A percentile compares a stretch with the other conserved stretches of the same genome.
Evolutionary conservation across 2,888 invertebrate species (phyloP).

Genomic region (Linnaemya tessellans): DNA sequence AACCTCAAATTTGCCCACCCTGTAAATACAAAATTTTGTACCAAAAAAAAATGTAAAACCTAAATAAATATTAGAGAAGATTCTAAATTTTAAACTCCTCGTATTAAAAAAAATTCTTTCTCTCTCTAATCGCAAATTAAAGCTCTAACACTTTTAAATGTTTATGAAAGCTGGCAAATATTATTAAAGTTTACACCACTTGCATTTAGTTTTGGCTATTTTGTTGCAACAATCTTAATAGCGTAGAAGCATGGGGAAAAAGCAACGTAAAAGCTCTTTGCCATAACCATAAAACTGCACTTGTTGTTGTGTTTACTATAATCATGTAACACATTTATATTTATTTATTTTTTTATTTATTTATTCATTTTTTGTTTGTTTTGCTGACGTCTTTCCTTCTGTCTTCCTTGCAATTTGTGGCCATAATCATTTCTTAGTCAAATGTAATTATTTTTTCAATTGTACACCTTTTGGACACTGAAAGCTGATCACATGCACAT

Average conservation of each 20-base stretch:
- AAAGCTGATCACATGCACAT: constrained; percentile 47
- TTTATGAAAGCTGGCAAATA: not conserved
- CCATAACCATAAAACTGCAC: constrained; percentile 67
- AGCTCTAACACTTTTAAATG: not conserved
- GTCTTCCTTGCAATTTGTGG: constrained; percentile 70
- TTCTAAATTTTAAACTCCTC: too few species aligned
- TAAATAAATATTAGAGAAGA: too few species aligned
- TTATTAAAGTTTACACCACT: constrained; percentile 7
- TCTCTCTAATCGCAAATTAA: not conserved
- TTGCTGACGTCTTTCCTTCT: constrained; percentile 24
- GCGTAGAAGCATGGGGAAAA: not conserved
- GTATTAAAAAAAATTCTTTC: not conserved
- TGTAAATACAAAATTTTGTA: too few species aligned
- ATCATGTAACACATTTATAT: constrained; percentile 82
- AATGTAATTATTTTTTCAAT: constrained; percentile 72
- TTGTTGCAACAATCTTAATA: not conserved
- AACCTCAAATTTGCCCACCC: too few species aligned
- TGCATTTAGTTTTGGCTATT: constrained; percentile 1
- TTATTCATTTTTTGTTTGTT: too few species aligned
- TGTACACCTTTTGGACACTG: constrained; percentile 72
- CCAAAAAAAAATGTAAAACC: too few species aligned
- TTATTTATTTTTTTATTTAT: constrained; percentile 65
- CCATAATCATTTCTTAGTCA: constrained; percentile 72
- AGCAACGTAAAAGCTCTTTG: constrained; percentile 40
- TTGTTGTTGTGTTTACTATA: constrained; percentile 78